Evolutionary conservation across 2,888 invertebrate species (phyloP), one percentile per base, ranked within the genome.

Genomic region (Zonitis immaculata): DNA sequence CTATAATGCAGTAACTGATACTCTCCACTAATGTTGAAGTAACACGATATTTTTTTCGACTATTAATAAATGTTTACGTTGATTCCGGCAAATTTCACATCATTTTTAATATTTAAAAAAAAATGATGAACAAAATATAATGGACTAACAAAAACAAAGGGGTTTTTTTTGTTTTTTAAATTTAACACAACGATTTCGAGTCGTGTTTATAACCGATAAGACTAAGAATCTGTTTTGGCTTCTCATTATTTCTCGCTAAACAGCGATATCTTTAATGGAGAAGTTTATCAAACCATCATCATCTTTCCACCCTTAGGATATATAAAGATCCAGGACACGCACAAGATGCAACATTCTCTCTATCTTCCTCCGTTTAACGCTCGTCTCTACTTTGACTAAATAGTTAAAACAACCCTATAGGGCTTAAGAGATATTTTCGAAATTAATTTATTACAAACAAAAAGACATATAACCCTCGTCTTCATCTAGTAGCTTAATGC

Each of bases 391-490:
- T n/a, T n/a, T n/a, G n/a, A n/a, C n/a, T n/a, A n/a, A n/a, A n/a
- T n/a, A n/a, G n/a, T 58, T 64, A 65, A 61, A 65, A 59, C 62
- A 58, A 54, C 61, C 63, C 65, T 54, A 59, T 56, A 61, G 57
- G 53, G 64, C 62, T n/a, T n/a, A n/a, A n/a, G n/a, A n/a, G n/a
- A n/a, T n/a, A n/a, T n/a, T n/a, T n/a, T n/a, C 28, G 60, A 67
- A 70, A 71, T 72, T 70, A 72, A 70, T 72, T 70, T 69, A 71
- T 70, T 69, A 62, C 67, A 67, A 68, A 70, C 69, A 68, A 69
- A 70, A 69, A 70, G n/a, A n/a, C n/a, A 69, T 60, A 26, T 58
- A 55, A 58, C 64, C 64, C 63, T n/a, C n/a, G n/a, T n/a, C n/a
- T n/a, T n/a, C n/a, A n/a, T n/a, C n/a, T n/a, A n/a, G n/a, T n/a